Evolutionary conservation across 2,888 invertebrate genomes (phyloP).

Genomic region (Scaeva pyrastri): DNA sequence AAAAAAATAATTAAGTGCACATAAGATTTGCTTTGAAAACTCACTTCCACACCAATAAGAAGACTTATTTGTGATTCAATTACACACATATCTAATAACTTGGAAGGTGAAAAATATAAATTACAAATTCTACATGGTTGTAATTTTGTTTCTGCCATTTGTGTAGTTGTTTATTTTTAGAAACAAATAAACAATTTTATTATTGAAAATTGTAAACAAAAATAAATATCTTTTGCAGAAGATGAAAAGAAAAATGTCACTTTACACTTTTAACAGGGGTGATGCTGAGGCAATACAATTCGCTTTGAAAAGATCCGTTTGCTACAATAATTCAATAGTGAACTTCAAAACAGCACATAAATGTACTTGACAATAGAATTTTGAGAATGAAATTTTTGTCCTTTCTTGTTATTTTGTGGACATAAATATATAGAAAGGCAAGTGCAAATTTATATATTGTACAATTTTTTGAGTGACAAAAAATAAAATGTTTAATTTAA

Average conservation of each 20-base stretch:
- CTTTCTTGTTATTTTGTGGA: too few relatives aligned
- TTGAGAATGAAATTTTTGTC: too few relatives aligned
- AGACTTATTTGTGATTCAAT: neutral
- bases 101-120: neutral
- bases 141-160: neutral
- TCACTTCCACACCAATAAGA: conserved; percentile 7
- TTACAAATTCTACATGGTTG: conserved; percentile 15
- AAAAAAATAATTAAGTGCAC: neutral
- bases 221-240: neutral
- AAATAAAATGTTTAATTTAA: too few relatives aligned
- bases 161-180: neutral
- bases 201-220: conserved; percentile 22
- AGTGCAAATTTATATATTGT: too few relatives aligned
- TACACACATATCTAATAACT: neutral
- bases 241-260: conserved; percentile 4
- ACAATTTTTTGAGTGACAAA: too few relatives aligned
- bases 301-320: neutral
- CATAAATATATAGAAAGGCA: too few relatives aligned
- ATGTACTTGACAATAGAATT: too few relatives aligned
- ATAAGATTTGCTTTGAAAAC: neutral
- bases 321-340: neutral
- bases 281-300: neutral
- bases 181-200: neutral
- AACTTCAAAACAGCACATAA: neutral
- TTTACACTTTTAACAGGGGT: neutral